phyloP scores from a whole-genome alignment of 2,113 vertebrate genomes.

The Excalfactoria chinensis region DNA sequence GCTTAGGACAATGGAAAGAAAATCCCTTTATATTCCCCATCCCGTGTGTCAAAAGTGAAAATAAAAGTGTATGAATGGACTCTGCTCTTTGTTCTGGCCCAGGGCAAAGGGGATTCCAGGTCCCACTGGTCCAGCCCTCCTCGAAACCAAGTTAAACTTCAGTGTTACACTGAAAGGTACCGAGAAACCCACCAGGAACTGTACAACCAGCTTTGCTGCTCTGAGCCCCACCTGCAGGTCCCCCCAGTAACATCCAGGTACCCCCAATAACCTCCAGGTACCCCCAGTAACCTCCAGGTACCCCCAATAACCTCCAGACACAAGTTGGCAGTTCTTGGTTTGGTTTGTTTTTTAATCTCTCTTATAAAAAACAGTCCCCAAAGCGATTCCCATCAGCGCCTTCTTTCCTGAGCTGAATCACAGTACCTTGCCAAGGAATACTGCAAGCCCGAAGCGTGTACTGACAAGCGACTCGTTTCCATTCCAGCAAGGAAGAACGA shows the following conservation, averaged over 20 bases:
- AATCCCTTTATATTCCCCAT: background rate
- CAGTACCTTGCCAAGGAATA: background rate
- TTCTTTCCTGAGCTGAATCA: background rate
- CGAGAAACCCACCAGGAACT: background rate
- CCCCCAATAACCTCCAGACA: conserved; percentile 6
- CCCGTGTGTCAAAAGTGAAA: background rate
- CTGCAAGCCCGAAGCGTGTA: background rate
- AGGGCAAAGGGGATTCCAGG: background rate
- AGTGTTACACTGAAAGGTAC: rapidly evolving
- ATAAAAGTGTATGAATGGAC: background rate
- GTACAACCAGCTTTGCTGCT: rapidly evolving
- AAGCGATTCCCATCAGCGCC: background rate
- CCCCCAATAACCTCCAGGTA: background rate
- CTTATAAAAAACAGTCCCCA: background rate
- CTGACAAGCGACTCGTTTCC: background rate
- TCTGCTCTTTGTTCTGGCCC: background rate
- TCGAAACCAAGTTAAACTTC: background rate
- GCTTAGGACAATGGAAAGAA: background rate
- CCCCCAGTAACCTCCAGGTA: too few species aligned
- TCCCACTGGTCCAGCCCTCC: background rate
- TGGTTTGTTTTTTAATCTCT: too few species aligned
- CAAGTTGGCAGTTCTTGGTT: background rate
- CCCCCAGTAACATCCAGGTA: too few species aligned
- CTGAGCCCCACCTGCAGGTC: too few species aligned
- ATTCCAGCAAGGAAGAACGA: conserved; percentile 23